phyloP scores from a whole-genome alignment of 92 coral and sea anemone genomes.

The Porites cylindrica region DNA sequence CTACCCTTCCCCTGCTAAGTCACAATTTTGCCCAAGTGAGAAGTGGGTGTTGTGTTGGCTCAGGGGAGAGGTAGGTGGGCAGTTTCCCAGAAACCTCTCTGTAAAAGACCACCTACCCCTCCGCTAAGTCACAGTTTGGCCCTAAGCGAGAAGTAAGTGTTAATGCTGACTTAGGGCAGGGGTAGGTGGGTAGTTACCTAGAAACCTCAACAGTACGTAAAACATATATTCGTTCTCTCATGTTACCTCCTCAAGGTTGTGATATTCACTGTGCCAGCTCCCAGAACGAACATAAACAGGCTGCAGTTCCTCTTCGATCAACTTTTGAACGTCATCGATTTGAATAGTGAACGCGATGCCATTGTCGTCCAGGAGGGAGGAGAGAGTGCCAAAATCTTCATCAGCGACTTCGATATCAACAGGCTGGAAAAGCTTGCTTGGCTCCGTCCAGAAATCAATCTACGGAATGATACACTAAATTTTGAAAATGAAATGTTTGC shows the following conservation, averaged over 20 bases:
- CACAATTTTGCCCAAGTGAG: too few species aligned
- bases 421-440: conserved; percentile 44
- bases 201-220: not conserved
- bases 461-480: not conserved
- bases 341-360: conserved; percentile 48
- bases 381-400: conserved; percentile 44
- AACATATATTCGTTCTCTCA: not conserved
- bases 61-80: too few species aligned
- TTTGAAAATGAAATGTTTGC: too few species aligned
- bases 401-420: conserved; percentile 61
- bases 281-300: not conserved
- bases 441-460: conserved; percentile 73
- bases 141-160: too few species aligned
- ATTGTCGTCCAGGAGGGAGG: conserved; percentile 38
- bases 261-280: conserved; percentile 52
- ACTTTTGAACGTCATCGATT: conserved; percentile 47
- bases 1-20: too few species aligned
- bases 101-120: too few species aligned
- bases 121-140: too few species aligned
- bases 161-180: too few species aligned
- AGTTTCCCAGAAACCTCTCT: too few species aligned
- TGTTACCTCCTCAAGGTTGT: conserved; percentile 52
- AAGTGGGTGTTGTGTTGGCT: too few species aligned
- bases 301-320: conserved; percentile 46
- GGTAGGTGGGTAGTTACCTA: too few species aligned